Conservation (phyloP, 1,140 invertebrate species). For the Temnothorax nylanderi region DNA sequence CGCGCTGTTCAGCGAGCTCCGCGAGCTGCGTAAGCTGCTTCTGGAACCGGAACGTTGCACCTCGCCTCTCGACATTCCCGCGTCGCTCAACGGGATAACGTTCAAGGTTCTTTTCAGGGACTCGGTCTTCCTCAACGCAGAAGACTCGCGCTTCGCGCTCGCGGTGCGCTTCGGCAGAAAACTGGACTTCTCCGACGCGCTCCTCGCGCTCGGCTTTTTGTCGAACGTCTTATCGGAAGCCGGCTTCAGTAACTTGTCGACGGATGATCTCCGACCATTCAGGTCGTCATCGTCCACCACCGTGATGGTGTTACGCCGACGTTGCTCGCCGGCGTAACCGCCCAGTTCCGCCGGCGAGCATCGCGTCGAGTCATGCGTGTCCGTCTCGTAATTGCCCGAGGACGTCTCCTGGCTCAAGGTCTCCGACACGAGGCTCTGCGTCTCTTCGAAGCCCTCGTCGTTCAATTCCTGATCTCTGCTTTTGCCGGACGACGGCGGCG, state of each 20-base stretch:
- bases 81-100: neutral
- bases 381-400: constrained; percentile 90
- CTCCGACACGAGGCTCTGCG: constrained; percentile 93
- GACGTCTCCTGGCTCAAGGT: constrained; percentile 93
- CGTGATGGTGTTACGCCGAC: neutral
- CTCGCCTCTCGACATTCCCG: constrained; percentile 73
- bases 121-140: constrained; percentile 68
- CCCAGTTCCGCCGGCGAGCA: constrained; percentile 82
- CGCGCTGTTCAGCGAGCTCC: constrained; percentile 93
- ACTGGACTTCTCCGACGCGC: constrained; percentile 71
- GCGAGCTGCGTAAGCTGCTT: constrained; percentile 92
- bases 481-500: constrained; percentile 71
- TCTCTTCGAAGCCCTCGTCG: constrained; percentile 96
- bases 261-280: neutral
- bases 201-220: constrained; percentile 49
- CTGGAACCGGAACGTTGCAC: constrained; percentile 89
- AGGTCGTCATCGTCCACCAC: neutral
- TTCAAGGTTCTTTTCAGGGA: constrained; percentile 56
- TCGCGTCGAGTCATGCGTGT: constrained; percentile 85
- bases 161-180: constrained; percentile 79
- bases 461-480: constrained; percentile 90
- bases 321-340: constrained; percentile 29
- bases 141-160: constrained; percentile 75
- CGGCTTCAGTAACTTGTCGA: constrained; percentile 12
- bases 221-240: constrained; percentile 18